Percentiles rank a stretch among this genome's conserved stretches.
Evolutionary conservation across 2,113 vertebrate species (phyloP).

Genomic region (Hirundichthys speculiger): DNA sequence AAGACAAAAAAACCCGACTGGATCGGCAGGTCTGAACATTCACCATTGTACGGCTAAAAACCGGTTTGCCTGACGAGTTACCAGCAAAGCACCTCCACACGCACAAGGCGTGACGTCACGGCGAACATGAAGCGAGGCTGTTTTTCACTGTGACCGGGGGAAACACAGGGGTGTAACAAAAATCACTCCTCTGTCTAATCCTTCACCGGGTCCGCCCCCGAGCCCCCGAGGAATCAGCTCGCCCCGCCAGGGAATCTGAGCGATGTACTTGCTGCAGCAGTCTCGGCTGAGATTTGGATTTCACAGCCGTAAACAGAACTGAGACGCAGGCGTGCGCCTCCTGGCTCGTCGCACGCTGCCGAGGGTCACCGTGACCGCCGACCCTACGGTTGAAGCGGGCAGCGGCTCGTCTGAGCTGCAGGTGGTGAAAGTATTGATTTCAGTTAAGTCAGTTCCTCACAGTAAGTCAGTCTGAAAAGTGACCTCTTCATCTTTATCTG

Average conservation of each 20-base stretch:
- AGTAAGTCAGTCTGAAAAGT: no score
- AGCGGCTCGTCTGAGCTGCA: no score
- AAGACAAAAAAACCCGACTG: slow-evolving; percentile 14
- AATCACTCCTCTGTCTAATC: slow-evolving; percentile 31
- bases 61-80: slow-evolving; percentile 5
- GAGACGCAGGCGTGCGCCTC: not conserved
- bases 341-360: not conserved
- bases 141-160: slow-evolving; percentile 8
- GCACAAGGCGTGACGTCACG: not conserved
- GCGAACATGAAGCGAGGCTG: slow-evolving; percentile 7
- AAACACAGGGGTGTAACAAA: slow-evolving; percentile 23
- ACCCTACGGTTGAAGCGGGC: no score
- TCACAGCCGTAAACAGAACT: slow-evolving; percentile 8
- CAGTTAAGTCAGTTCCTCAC: no score
- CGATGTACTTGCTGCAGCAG: slow-evolving; percentile 36
- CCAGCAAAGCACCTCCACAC: not conserved
- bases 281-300: slow-evolving; percentile 34
- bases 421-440: no score
- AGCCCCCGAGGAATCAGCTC: slow-evolving; percentile 35
- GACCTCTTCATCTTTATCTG: no score
- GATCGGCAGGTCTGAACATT: not conserved
- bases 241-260: slow-evolving; percentile 22
- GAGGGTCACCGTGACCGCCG: no score
- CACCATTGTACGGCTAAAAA: no score
- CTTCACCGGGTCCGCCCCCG: slow-evolving; percentile 11